Percentiles rank a stretch among this genome's conserved stretches.
Evolutionary conservation across 2,888 invertebrate species (phyloP).

Genomic region (Oligia strigilis): DNA sequence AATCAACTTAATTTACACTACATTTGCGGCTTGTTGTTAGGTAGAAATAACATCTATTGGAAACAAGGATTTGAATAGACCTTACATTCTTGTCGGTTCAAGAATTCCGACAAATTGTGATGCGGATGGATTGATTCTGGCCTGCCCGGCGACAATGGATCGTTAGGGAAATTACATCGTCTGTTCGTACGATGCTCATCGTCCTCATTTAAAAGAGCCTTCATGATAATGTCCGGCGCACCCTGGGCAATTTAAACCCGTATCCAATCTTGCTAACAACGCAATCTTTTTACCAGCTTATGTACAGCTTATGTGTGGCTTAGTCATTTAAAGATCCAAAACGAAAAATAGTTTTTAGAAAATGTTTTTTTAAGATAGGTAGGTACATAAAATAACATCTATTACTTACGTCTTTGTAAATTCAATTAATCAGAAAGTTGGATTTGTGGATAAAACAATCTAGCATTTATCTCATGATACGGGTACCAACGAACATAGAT

Average conservation of each 20-base stretch:
- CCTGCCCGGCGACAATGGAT: background rate
- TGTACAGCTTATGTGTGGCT: background rate
- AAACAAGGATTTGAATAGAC: background rate
- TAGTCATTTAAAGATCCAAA: background rate
- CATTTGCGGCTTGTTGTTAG: background rate
- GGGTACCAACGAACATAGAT: too few species aligned
- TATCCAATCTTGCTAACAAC: background rate
- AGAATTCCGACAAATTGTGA: slow-evolving; percentile 11
- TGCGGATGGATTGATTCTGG: background rate
- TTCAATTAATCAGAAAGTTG: slow-evolving; percentile 18
- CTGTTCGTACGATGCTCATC: background rate
- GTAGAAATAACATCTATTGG: background rate
- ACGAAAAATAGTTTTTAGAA: background rate
- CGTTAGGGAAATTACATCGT: slow-evolving; percentile 6
- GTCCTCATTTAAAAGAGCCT: background rate
- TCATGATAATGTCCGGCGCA: too few species aligned
- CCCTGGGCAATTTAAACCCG: background rate
- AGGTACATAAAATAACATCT: background rate
- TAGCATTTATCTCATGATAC: slow-evolving; percentile 26
- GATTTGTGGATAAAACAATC: slow-evolving; percentile 12
- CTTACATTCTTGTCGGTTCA: slow-evolving; percentile 28
- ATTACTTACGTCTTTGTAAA: background rate
- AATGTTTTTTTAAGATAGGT: background rate
- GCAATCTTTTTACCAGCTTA: background rate
- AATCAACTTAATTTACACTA: background rate